A percentile compares a stretch with the other conserved stretches of the same genome.
Conservation (phyloP, 2,888 invertebrate genomes). For the Plagodis pulveraria region DNA sequence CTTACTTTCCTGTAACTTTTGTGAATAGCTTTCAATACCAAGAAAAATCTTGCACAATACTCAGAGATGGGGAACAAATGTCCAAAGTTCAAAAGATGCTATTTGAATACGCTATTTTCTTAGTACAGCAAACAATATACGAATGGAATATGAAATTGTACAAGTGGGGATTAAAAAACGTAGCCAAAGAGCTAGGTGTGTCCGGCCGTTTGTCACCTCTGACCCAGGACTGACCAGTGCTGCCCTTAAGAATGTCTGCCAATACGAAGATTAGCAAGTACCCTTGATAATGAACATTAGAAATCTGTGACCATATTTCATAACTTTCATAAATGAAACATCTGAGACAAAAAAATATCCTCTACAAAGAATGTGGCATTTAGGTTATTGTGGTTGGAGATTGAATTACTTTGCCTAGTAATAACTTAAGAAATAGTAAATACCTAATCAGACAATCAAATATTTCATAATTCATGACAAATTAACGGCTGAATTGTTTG, state of each 20-base stretch:
- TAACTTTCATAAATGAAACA: too few species aligned
- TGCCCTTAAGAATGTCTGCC: slow-evolving; percentile 48
- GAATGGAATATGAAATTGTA: slow-evolving; percentile 23
- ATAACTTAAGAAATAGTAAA: too few species aligned
- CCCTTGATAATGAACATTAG: slow-evolving; percentile 42
- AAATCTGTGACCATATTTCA: too few species aligned
- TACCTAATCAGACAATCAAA: too few species aligned
- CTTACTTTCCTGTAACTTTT: background rate
- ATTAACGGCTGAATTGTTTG: too few species aligned
- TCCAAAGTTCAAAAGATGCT: slow-evolving; percentile 23
- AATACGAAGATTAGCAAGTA: slow-evolving; percentile 62
- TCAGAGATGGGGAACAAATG: background rate
- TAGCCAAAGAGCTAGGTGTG: slow-evolving; percentile 61
- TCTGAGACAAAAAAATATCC: too few species aligned
- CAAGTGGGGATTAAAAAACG: slow-evolving; percentile 43
- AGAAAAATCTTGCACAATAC: slow-evolving; percentile 23
- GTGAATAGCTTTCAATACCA: slow-evolving; percentile 1
- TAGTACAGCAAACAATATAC: slow-evolving; percentile 14
- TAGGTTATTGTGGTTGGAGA: too few species aligned
- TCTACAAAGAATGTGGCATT: too few species aligned
- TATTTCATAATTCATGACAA: too few species aligned
- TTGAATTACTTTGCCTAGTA: too few species aligned
- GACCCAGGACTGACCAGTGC: slow-evolving; percentile 77
- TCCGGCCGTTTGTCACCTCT: slow-evolving; percentile 80
- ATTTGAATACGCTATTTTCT: slow-evolving; percentile 32